Base-by-base conservation (phyloP, 2,888 invertebrate species). In the Xanthorhoe spadicearia region DNA sequence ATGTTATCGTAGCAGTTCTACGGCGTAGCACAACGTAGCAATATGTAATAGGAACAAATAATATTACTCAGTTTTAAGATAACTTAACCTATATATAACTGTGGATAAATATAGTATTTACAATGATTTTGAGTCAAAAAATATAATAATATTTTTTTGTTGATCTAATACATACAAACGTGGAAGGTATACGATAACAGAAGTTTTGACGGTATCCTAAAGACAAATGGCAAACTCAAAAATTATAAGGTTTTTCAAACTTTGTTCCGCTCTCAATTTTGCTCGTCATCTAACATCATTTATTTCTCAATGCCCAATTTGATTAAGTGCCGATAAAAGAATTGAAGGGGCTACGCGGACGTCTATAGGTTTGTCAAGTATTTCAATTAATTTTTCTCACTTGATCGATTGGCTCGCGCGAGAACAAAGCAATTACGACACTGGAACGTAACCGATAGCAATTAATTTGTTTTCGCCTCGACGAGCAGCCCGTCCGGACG, bases 321-420 rank as follows among this genome's bases (percentile, higher is more conserved):
- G 61, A 71, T 71, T 69, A 66, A 68, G 61, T 65, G 66, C 68
- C 58, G 60, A 68, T 74, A 76, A 78, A 73, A 75, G 74, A 75
- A 70, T 69, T 61, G 69, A 62, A 61, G 62, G 58, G 60, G 57
- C 57, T 70, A 59, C 58, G 73, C 68, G 77, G 73, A 74, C 74
- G 76, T 77, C 77, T 77, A 76, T 75, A 74, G 77, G 77, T 82
- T 79, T 77, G 78, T 85, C 83, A 83, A 81, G 79, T 79, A 85
- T 86, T 89, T 88, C 88, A 91, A 90, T 92, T 91, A 91, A 84
- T 90, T 90, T 92, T 90, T 90, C 88, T 87, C 85, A 88, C 87
- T 90, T 89, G 89, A 90, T 90, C 86, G 85, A 89, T 88, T 82
- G 84, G 79, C 74, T 75, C 80, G 81, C 81, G 82, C 81, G 84